Conservation (phyloP, 2,888 invertebrate species). For the Athrips mouffetella region DNA sequence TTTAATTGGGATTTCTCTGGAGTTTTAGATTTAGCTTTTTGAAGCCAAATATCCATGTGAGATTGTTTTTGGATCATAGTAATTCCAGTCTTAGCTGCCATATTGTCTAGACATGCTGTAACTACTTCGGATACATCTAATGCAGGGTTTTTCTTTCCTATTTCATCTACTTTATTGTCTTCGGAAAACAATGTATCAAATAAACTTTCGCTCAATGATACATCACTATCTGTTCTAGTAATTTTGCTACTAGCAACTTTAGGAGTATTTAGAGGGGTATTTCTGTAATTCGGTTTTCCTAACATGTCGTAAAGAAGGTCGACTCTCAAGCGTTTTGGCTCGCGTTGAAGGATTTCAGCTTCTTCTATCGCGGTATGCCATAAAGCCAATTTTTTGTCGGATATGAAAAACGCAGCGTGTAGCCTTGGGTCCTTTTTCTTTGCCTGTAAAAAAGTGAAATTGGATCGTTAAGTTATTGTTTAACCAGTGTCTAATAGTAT, state of each 20-base stretch:
- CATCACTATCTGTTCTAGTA: constrained; percentile 62
- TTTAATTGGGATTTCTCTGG: constrained; percentile 59
- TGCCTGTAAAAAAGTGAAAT: constrained; percentile 60
- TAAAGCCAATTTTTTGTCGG: constrained; percentile 72
- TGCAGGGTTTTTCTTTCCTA: constrained; percentile 50
- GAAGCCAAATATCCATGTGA: constrained; percentile 73
- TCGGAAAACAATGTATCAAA: constrained; percentile 69
- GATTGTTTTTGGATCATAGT: constrained; percentile 69
- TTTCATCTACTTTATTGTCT: constrained; percentile 54
- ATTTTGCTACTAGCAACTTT: constrained; percentile 52
- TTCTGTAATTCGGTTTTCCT: constrained; percentile 41
- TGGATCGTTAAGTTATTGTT: too few species aligned
- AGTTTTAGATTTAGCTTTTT: constrained; percentile 72
- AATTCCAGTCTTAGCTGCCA: constrained; percentile 72
- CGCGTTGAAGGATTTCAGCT: constrained; percentile 81
- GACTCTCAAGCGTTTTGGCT: constrained; percentile 77
- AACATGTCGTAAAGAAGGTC: constrained; percentile 68
- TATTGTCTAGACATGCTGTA: constrained; percentile 69
- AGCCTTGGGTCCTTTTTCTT: constrained; percentile 76
- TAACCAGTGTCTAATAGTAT: too few species aligned
- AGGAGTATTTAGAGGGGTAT: constrained; percentile 34
- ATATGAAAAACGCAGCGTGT: constrained; percentile 72
- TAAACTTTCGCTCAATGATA: constrained; percentile 68
- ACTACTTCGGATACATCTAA: constrained; percentile 69
- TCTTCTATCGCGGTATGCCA: constrained; percentile 88